Conservation (phyloP, 2,113 vertebrate genomes). For the Calonectris borealis region DNA sequence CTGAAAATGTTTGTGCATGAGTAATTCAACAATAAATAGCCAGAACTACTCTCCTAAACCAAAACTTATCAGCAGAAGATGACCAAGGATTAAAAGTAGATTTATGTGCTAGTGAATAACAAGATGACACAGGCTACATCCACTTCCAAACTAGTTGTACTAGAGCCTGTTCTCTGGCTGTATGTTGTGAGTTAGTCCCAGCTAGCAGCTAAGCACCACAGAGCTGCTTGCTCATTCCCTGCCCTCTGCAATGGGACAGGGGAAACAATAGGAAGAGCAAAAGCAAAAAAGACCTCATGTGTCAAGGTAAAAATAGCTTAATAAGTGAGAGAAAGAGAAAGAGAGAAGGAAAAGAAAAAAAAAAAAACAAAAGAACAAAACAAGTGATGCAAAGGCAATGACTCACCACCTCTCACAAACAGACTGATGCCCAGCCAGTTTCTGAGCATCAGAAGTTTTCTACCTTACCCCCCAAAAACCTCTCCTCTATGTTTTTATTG, state of each 20-base stretch:
- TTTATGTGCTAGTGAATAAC: neutral
- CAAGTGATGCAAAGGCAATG: neutral
- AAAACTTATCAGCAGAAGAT: neutral
- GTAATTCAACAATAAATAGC: neutral
- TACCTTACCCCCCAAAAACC: accelerated
- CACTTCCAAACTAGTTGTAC: neutral
- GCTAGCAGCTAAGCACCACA: neutral
- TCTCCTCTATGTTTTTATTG: neutral
- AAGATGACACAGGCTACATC: neutral
- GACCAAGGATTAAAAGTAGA: neutral
- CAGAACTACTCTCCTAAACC: neutral
- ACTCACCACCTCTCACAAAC: neutral
- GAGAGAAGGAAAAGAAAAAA: neutral
- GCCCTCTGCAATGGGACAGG: neutral
- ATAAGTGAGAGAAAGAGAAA: neutral
- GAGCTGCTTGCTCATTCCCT: neutral
- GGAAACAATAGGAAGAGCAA: neutral
- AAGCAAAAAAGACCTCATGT: neutral
- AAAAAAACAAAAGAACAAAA: neutral
- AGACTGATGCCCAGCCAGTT: neutral
- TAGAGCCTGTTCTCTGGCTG: neutral
- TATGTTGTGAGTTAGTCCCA: neutral
- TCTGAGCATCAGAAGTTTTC: neutral
- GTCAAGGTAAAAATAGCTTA: neutral
- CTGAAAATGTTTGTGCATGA: neutral